Conservation (phyloP, 1,140 invertebrate genomes). For the Pachyrhynchus sulphureomaculatus region DNA sequence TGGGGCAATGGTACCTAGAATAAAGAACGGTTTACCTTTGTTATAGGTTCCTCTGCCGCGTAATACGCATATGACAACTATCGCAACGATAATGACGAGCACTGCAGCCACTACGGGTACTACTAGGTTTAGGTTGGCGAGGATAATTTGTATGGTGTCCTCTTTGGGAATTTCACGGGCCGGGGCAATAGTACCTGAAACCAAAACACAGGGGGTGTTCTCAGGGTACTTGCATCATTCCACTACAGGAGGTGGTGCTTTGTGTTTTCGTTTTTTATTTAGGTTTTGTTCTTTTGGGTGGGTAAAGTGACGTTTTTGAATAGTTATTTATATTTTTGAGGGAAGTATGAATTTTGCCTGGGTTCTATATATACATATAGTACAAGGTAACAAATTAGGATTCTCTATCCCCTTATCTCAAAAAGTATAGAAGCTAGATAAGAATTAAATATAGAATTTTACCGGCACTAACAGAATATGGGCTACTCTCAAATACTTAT, state of each 20-base stretch:
- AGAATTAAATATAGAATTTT: no score
- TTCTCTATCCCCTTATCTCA: no score
- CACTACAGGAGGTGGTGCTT: conserved; percentile 6
- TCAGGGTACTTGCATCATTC: conserved; percentile 27
- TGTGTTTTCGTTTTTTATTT: conserved; percentile 10
- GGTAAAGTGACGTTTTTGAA: not conserved
- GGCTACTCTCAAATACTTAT: no score
- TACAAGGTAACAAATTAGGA: no score
- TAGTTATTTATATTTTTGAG: no score
- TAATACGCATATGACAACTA: conserved; percentile 88
- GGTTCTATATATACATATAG: no score
- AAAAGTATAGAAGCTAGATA: no score
- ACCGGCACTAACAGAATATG: no score
- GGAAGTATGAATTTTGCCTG: no score
- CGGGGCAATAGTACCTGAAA: conserved; percentile 93
- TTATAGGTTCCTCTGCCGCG: conserved; percentile 75
- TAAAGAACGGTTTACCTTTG: conserved; percentile 69
- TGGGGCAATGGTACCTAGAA: conserved; percentile 75
- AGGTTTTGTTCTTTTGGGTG: not conserved
- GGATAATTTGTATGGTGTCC: conserved; percentile 78
- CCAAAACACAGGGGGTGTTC: conserved; percentile 48
- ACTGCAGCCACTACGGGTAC: conserved; percentile 90
- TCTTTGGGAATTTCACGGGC: conserved; percentile 82
- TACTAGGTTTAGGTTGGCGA: conserved; percentile 88
- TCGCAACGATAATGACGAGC: conserved; percentile 87